Conservation (phyloP, 1,140 invertebrate genomes). For the Condylostylus longicornis region DNA sequence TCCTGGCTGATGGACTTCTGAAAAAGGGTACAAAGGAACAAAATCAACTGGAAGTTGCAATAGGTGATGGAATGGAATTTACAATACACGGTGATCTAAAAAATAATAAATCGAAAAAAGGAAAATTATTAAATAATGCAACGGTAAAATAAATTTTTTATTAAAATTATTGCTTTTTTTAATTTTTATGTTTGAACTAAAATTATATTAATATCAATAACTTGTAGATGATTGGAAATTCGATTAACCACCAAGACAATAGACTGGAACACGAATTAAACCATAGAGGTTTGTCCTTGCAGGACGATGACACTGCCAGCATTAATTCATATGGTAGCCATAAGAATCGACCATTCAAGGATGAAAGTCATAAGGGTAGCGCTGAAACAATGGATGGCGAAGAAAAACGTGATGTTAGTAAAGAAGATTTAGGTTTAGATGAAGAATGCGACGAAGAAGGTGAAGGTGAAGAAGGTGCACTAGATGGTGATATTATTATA, state of each 20-base stretch:
- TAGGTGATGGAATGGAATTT: conserved; percentile 81
- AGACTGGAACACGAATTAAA: conserved; percentile 56
- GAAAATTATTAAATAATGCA: conserved; percentile 54
- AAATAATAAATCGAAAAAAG: conserved; percentile 56
- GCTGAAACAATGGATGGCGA: conserved; percentile 67
- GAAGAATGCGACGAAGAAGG: conserved; percentile 35
- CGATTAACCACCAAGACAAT: conserved; percentile 59
- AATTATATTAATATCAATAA: background rate
- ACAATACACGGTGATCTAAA: conserved; percentile 71
- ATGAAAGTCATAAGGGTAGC: conserved; percentile 76
- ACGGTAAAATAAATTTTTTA: conserved; percentile 37
- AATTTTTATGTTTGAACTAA: background rate
- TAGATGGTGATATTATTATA: conserved; percentile 41
- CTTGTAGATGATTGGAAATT: conserved; percentile 40
- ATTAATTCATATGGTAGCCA: conserved; percentile 87
- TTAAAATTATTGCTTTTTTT: conserved; percentile 5
- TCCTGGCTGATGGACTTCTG: conserved; percentile 66
- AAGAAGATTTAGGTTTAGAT: conserved; percentile 53
- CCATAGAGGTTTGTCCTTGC: conserved; percentile 45
- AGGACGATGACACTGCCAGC: conserved; percentile 59
- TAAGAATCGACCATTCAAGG: conserved; percentile 73
- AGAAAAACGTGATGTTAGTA: conserved; percentile 78
- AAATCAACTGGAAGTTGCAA: conserved; percentile 75
- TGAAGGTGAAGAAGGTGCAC: conserved; percentile 40
- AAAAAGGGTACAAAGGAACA: conserved; percentile 75